A percentile compares a stretch with the other conserved stretches of the same genome.
phyloP scores from a whole-genome alignment of 2,888 invertebrate genomes.

The Lasioglossum vierecki region DNA sequence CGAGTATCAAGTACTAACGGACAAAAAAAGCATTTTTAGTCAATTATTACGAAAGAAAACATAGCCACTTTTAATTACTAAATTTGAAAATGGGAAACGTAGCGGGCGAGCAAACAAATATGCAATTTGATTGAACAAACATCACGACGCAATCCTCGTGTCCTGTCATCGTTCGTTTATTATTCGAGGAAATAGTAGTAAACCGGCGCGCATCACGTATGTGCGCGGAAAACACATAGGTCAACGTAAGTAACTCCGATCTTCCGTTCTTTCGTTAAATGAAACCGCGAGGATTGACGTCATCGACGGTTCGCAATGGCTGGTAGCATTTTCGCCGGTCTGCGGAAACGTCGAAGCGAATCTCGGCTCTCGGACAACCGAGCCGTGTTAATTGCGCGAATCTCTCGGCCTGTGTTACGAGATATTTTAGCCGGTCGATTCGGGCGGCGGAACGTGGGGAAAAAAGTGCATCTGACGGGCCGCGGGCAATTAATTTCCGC shows the following conservation, averaged over 20 bases:
- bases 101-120: background rate
- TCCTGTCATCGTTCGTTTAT: background rate
- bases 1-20: background rate
- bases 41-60: background rate
- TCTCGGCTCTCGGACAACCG: conserved; percentile 5
- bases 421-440: conserved; percentile 58
- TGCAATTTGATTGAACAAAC: background rate
- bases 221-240: background rate
- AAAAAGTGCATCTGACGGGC: conserved; percentile 51
- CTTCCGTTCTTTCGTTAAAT: background rate
- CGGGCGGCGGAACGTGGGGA: conserved; percentile 37
- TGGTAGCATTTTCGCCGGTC: background rate
- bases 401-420: conserved; percentile 40
- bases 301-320: conserved; percentile 30
- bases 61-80: background rate
- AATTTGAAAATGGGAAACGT: background rate
- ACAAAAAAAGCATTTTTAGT: background rate
- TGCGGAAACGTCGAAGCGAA: background rate
- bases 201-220: background rate
- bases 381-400: conserved; percentile 55
- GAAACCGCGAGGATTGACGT: conserved; percentile 7
- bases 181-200: background rate
- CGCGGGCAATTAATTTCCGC: conserved; percentile 65
- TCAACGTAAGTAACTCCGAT: background rate
- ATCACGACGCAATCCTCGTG: background rate